phyloP scores from a whole-genome alignment of 2,797 vertebrate genomes.

The Paramormyrops hopkinsi region DNA sequence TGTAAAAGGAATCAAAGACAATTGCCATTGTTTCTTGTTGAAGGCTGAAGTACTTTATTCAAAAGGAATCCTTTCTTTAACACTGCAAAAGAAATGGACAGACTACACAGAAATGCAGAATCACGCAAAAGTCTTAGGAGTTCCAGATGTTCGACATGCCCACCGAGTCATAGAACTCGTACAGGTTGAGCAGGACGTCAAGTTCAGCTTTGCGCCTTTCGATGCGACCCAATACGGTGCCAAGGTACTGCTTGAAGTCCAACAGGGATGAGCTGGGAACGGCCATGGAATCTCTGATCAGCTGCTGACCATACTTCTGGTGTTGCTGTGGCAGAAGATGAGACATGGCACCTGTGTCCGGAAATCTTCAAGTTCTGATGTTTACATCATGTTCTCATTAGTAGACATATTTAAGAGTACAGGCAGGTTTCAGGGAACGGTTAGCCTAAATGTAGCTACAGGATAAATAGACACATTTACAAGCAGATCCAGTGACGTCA shows the following conservation, averaged over 20 bases:
- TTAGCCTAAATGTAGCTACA: neutral
- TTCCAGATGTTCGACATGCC: conserved; percentile 18
- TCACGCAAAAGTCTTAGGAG: neutral
- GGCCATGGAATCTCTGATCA: conserved; percentile 55
- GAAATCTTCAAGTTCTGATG: neutral
- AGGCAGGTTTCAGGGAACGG: neutral
- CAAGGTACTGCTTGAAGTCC: conserved; percentile 59
- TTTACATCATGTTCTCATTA: neutral
- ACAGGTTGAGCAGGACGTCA: conserved; percentile 60
- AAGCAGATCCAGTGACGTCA: neutral
- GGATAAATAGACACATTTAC: neutral
- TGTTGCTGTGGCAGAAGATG: conserved; percentile 50
- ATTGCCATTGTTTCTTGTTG: neutral
- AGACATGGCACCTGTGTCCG: neutral
- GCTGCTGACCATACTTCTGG: conserved; percentile 53
- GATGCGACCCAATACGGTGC: conserved; percentile 49
- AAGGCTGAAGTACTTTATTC: neutral
- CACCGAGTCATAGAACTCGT: conserved; percentile 72
- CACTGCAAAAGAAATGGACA: neutral
- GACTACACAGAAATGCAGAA: neutral
- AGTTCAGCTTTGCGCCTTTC: conserved; percentile 56
- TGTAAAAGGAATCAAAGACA: neutral
- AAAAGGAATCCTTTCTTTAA: neutral
- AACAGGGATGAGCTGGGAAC: conserved; percentile 45
- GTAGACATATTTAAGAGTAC: neutral